phyloP scores from a whole-genome alignment of 2,113 vertebrate genomes.

The Rousettus leschenaultii region DNA sequence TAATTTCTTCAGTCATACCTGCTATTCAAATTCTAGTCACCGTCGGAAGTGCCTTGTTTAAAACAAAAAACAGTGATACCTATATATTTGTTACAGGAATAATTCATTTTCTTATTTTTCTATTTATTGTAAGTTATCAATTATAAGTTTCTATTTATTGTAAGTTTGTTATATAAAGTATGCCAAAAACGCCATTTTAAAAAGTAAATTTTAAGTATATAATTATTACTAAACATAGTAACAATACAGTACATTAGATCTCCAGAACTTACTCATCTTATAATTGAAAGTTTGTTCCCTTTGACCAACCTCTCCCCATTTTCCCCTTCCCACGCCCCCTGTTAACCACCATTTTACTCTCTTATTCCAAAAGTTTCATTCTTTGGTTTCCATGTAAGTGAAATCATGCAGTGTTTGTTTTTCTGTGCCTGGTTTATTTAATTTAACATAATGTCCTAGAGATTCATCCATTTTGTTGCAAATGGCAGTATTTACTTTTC shows the following conservation, averaged over 20 bases:
- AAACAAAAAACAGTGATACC: background rate
- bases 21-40: background rate
- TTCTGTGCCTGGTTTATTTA: background rate
- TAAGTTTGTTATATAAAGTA: background rate
- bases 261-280: background rate
- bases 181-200: background rate
- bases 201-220: background rate
- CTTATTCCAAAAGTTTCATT: background rate
- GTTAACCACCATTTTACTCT: background rate
- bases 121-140: constrained; percentile 38
- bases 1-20: background rate
- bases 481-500: background rate
- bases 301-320: background rate
- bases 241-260: background rate
- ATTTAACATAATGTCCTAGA: background rate
- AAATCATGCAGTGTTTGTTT: background rate
- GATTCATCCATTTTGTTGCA: background rate
- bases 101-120: background rate
- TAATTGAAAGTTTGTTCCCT: background rate
- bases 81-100: background rate
- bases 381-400: background rate
- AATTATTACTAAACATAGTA: background rate
- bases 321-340: background rate
- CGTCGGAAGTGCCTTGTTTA: background rate
- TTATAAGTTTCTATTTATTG: background rate